Conservation (phyloP, 2,888 invertebrate species). For the Aethes cnicana region DNA sequence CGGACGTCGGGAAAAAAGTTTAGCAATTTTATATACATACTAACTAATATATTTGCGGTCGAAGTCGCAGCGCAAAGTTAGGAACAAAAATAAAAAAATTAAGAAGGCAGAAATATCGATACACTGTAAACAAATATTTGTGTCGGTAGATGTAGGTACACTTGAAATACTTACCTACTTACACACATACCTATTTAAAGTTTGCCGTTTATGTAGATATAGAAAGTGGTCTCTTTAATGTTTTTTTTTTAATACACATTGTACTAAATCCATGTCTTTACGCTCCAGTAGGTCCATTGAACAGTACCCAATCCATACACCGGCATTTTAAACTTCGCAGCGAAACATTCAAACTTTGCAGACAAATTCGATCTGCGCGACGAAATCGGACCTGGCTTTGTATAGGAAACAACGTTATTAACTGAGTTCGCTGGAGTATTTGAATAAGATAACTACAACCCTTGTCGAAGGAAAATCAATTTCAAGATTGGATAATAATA, state of each 20-base stretch:
- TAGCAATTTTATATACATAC: too few species aligned
- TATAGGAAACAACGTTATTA: conserved; percentile 31
- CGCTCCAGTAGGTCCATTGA: conserved; percentile 12
- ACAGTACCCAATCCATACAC: conserved; percentile 40
- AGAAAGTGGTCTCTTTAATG: background rate
- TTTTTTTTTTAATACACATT: background rate
- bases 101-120: too few species aligned
- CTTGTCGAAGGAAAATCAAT: background rate
- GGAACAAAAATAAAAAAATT: too few species aligned
- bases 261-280: conserved; percentile 3
- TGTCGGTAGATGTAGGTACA: too few species aligned
- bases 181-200: too few species aligned
- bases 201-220: background rate
- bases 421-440: background rate
- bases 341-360: conserved; percentile 80
- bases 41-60: too few species aligned
- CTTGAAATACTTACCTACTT: too few species aligned
- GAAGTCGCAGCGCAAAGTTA: too few species aligned
- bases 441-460: background rate
- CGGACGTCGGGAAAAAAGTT: too few species aligned
- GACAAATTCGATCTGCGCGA: conserved; percentile 76
- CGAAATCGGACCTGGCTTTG: conserved; percentile 61
- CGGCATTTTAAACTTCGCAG: conserved; percentile 59
- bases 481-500: too few species aligned
- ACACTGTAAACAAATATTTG: too few species aligned